These are phyloP conservation scores for Hymenopus coronatus DNA, from an alignment of 2,888 invertebrate species.

Conservation along the genomic window DNA sequence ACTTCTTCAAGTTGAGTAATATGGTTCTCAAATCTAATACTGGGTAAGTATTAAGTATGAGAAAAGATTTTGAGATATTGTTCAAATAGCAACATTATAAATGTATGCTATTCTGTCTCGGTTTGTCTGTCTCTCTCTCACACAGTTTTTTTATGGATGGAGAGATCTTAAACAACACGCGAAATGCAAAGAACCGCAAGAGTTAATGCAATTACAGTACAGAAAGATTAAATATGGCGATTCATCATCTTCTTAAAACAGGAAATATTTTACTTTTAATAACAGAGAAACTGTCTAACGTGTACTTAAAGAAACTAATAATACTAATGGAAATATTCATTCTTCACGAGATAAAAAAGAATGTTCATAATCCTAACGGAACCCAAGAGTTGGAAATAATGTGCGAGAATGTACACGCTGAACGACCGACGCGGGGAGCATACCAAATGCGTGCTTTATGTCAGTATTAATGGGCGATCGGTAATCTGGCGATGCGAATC, in stretches of 20 bases:
- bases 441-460: not conserved
- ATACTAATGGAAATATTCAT: not conserved
- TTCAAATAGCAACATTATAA: not conserved
- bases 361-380: not conserved
- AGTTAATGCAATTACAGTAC: not conserved
- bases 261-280: not conserved
- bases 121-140: not conserved
- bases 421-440: not conserved
- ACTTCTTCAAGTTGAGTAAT: too few relatives aligned
- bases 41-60: not conserved
- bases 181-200: too few relatives aligned
- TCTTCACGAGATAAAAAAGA: not conserved
- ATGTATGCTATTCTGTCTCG: not conserved
- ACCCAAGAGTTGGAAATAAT: not conserved
- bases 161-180: not conserved
- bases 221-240: not conserved
- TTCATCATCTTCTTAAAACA: not conserved
- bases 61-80: too few relatives aligned
- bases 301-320: too few relatives aligned
- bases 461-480: not conserved
- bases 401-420: not conserved
- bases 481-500: not conserved
- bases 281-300: not conserved
- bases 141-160: not conserved
- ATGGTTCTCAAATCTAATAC: too few relatives aligned